A percentile compares a stretch with the other conserved stretches of the same genome.
phyloP scores from a whole-genome alignment of 2,888 invertebrate species.

The Cryptocheilus praepositus region DNA sequence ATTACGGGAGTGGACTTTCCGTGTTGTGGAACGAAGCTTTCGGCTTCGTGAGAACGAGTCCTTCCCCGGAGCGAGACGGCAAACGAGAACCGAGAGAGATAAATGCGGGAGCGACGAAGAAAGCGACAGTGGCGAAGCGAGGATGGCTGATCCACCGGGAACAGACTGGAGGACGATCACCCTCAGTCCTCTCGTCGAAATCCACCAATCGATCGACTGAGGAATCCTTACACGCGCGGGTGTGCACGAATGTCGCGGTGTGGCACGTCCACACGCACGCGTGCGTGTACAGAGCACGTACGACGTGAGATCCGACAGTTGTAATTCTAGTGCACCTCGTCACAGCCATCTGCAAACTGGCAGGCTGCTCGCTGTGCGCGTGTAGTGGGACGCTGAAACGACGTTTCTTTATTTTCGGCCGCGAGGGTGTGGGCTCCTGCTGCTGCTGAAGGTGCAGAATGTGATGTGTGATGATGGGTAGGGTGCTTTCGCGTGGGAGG shows the following conservation, averaged over 20 bases:
- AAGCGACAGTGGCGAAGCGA: background rate
- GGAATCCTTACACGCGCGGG: conserved; percentile 4
- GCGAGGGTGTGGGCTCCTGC: too few relatives aligned
- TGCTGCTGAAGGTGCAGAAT: too few relatives aligned
- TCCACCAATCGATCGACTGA: conserved; percentile 15
- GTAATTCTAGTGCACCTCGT: conserved; percentile 54
- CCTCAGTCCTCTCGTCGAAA: conserved; percentile 8
- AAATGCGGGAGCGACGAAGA: background rate
- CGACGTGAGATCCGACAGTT: conserved; percentile 51
- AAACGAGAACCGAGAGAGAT: background rate
- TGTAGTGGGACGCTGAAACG: conserved; percentile 4
- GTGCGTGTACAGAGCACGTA: conserved; percentile 28
- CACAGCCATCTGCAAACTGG: conserved; percentile 20
- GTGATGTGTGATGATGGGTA: too few relatives aligned
- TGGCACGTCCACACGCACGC: background rate
- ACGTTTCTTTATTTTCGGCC: too few relatives aligned
- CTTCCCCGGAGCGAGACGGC: background rate
- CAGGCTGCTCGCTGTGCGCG: background rate
- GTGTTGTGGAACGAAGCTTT: conserved; percentile 2
- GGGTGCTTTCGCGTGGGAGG: too few relatives aligned
- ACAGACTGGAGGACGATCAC: conserved; percentile 11
- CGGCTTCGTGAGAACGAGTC: conserved; percentile 6
- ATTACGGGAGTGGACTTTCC: conserved; percentile 8
- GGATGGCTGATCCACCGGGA: background rate
- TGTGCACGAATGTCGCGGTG: conserved; percentile 3